phyloP scores from a whole-genome alignment of 2,113 vertebrate species.

The Heloderma charlesbogerti region DNA sequence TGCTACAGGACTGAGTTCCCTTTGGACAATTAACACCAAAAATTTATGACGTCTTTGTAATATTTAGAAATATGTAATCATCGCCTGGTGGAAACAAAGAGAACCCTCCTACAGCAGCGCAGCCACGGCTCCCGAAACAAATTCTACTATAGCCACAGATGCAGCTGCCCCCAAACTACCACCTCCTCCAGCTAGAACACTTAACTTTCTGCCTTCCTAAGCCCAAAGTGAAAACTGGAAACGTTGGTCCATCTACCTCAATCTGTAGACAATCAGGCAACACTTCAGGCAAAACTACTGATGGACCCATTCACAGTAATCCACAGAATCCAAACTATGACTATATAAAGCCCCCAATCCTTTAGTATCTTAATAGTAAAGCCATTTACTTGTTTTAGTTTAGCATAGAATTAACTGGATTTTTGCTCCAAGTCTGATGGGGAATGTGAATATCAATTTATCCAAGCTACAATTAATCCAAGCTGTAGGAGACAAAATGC shows the following conservation, averaged over 20 bases:
- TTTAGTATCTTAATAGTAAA: not conserved
- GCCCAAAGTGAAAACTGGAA: not conserved
- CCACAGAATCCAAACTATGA: not conserved
- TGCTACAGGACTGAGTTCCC: not conserved
- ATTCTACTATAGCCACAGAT: not conserved
- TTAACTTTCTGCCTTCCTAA: not conserved
- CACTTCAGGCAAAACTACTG: not conserved
- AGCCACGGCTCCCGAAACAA: not conserved
- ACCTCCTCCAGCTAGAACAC: not conserved
- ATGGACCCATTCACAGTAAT: not conserved
- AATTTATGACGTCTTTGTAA: not conserved
- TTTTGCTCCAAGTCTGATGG: not conserved
- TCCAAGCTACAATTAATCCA: not conserved
- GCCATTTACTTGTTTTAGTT: not conserved
- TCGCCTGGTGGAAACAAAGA: not conserved
- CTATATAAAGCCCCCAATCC: not conserved
- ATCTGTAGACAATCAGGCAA: not conserved
- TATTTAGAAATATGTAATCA: not conserved
- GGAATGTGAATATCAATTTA: constrained; percentile 1
- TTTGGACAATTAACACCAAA: not conserved
- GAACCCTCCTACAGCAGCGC: not conserved
- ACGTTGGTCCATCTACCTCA: too few relatives aligned
- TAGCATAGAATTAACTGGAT: not conserved
- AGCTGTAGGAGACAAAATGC: not conserved
- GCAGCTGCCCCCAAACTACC: not conserved